phyloP scores from a whole-genome alignment of 2,888 invertebrate species.

The Perizoma affinitatum region DNA sequence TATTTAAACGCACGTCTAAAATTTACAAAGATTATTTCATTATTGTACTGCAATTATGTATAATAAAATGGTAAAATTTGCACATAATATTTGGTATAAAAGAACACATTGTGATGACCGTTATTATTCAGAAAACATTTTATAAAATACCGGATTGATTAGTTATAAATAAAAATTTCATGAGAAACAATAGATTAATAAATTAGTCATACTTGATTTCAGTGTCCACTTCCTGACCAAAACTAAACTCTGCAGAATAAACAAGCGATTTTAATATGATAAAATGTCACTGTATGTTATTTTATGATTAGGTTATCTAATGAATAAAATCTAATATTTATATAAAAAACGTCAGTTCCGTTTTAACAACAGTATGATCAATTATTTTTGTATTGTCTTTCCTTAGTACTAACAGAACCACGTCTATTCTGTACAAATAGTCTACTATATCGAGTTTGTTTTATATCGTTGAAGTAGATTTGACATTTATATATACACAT shows the following conservation, averaged over 20 bases:
- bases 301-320: conserved; percentile 12
- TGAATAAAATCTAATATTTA: conserved; percentile 18
- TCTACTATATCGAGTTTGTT: conserved; percentile 31
- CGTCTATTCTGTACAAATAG: conserved; percentile 49
- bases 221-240: too few relatives aligned
- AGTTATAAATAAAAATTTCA: neutral
- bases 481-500: conserved; percentile 6
- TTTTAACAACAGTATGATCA: conserved; percentile 67
- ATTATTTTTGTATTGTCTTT: conserved; percentile 73
- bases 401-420: conserved; percentile 50
- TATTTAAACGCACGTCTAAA: conserved; percentile 39
- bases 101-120: conserved; percentile 79
- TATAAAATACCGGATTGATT: conserved; percentile 6
- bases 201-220: too few relatives aligned
- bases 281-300: neutral
- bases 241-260: neutral
- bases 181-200: neutral
- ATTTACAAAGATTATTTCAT: conserved; percentile 55
- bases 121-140: conserved; percentile 36
- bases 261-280: neutral
- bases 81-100: conserved; percentile 74
- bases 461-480: conserved; percentile 17
- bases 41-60: conserved; percentile 49
- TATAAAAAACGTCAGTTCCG: conserved; percentile 51
- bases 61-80: conserved; percentile 58